These are phyloP conservation scores for Hycleus phaleratus DNA, from an alignment of 1,140 invertebrate genomes.

Conservation along the genomic window DNA sequence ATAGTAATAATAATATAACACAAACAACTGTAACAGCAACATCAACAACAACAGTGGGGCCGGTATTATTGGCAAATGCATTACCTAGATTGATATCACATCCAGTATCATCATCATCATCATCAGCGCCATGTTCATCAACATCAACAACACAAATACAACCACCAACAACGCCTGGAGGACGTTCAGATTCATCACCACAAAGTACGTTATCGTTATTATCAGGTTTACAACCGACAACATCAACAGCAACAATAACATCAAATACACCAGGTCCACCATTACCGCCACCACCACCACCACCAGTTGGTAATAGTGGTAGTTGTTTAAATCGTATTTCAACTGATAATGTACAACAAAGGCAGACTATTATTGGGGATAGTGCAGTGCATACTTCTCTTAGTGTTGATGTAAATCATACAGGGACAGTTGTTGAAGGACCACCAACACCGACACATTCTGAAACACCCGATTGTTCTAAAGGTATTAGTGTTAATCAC, in stretches of 20 bases:
- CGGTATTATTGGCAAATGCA: conserved; percentile 57
- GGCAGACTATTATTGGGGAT: conserved; percentile 39
- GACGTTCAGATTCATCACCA: conserved; percentile 31
- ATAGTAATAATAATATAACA: no score
- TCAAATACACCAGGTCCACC: conserved; percentile 50
- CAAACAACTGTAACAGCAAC: conserved; percentile 7
- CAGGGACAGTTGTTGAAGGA: conserved; percentile 44
- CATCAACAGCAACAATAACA: conserved; percentile 35
- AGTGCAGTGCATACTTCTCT: conserved; percentile 39
- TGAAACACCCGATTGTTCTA: conserved; percentile 55
- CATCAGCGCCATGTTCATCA: conserved; percentile 26
- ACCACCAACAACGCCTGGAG: conserved; percentile 12
- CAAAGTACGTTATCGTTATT: conserved; percentile 42
- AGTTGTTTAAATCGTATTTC: conserved; percentile 11
- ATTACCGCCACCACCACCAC: conserved; percentile 15
- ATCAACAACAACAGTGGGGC: conserved; percentile 38
- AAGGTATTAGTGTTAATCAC: conserved; percentile 25
- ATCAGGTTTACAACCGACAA: conserved; percentile 2
- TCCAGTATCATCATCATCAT: conserved; percentile 27
- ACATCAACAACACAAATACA: neutral
- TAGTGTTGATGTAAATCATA: conserved; percentile 50
- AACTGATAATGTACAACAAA: conserved; percentile 27
- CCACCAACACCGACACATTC: conserved; percentile 65
- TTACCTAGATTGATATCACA: conserved; percentile 59
- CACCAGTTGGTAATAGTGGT: neutral